Evolutionary conservation across 2,113 vertebrate genomes (phyloP).

Genomic region (Callipepla californica): DNA sequence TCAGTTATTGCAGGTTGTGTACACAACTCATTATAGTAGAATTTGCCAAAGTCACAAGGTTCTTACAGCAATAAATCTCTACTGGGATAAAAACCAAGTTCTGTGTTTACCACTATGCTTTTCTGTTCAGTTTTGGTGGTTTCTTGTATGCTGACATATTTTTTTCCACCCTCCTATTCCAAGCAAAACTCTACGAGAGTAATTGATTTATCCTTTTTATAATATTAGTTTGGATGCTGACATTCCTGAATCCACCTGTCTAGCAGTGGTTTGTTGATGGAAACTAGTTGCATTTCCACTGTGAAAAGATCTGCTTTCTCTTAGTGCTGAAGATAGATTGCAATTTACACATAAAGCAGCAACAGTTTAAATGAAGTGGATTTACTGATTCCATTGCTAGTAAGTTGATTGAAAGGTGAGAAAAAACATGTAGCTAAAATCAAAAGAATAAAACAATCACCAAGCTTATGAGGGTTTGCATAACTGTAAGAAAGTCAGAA

Average conservation of each 20-base stretch:
- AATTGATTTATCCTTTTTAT: not conserved
- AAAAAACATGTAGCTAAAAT: slow-evolving; percentile 28
- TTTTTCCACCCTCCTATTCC: not conserved
- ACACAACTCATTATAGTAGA: slow-evolving; percentile 76
- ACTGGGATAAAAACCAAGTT: slow-evolving; percentile 22
- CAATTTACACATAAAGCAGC: not conserved
- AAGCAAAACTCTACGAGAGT: not conserved
- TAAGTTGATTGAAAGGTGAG: slow-evolving; percentile 30
- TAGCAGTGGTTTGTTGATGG: not conserved
- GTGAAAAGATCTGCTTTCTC: not conserved
- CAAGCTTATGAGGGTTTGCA: not conserved
- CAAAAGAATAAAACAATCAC: slow-evolving; percentile 17
- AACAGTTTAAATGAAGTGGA: not conserved
- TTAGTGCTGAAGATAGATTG: not conserved
- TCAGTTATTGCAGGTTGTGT: slow-evolving; percentile 77
- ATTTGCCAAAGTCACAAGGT: slow-evolving; percentile 71
- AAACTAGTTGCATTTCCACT: not conserved
- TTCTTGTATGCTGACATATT: not conserved
- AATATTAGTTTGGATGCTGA: not conserved
- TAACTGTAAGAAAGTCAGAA: not conserved
- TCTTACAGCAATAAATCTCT: slow-evolving; percentile 67
- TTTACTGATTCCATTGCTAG: slow-evolving; percentile 20
- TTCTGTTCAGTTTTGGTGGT: slow-evolving; percentile 14
- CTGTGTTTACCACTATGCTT: not conserved
- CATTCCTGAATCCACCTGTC: not conserved